Evolutionary conservation across 2,888 invertebrate species (phyloP).

Genomic region (Caenorhabditis parvicauda): DNA sequence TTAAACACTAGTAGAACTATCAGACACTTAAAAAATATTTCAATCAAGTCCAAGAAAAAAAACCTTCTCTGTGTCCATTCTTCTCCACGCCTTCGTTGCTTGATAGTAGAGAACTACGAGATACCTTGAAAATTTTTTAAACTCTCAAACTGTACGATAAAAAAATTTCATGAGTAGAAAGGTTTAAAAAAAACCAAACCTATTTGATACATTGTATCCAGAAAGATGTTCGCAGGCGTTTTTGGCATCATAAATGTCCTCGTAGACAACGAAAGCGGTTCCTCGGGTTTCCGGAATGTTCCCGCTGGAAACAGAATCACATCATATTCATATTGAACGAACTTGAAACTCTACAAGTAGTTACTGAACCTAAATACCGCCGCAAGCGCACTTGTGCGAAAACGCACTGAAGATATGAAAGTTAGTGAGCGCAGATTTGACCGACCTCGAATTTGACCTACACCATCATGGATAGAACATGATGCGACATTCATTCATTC

Average conservation of each 20-base stretch:
- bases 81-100: constrained; percentile 66
- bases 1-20: background rate
- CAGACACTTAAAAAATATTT: background rate
- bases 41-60: constrained; percentile 28
- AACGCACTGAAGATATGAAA: too few relatives aligned
- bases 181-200: constrained; percentile 69
- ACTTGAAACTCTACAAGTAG: constrained; percentile 3
- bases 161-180: background rate
- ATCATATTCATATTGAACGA: too few relatives aligned
- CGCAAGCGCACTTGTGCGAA: too few relatives aligned
- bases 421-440: too few relatives aligned
- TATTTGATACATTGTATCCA: constrained; percentile 97
- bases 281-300: constrained; percentile 96
- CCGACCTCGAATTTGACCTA: too few relatives aligned
- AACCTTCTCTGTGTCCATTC: constrained; percentile 66
- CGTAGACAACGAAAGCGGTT: constrained; percentile 98
- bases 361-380: background rate
- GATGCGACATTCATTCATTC: too few relatives aligned
- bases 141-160: background rate
- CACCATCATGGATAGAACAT: too few relatives aligned
- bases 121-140: constrained; percentile 71
- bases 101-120: constrained; percentile 98
- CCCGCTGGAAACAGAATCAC: constrained; percentile 69
- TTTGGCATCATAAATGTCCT: constrained; percentile 99
- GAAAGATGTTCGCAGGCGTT: constrained; percentile 98